These are phyloP conservation scores for Allolobophora icterica DNA, from an alignment of 2,888 invertebrate species.

Conservation along the genomic window DNA sequence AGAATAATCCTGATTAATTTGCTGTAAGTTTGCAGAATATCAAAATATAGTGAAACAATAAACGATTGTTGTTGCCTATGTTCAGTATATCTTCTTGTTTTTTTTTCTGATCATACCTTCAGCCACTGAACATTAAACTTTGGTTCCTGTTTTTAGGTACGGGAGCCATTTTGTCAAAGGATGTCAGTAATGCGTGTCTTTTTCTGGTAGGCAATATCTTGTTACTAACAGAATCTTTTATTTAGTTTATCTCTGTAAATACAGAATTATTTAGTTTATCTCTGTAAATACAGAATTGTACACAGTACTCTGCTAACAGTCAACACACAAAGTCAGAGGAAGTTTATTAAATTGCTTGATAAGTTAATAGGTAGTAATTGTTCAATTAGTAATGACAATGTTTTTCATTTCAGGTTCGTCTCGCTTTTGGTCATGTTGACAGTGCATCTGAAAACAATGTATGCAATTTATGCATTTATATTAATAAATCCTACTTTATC, in stretches of 20 bases:
- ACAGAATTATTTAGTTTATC: not conserved
- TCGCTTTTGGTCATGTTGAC: not conserved
- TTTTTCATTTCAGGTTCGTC: slow-evolving; percentile 17
- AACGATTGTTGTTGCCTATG: not conserved
- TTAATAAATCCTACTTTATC: not conserved
- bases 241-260: not conserved
- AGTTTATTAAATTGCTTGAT: not conserved
- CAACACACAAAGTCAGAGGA: not conserved
- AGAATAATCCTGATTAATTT: not conserved
- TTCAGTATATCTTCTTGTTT: not conserved
- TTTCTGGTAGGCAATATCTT: not conserved
- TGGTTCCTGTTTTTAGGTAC: not conserved
- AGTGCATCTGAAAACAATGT: not conserved
- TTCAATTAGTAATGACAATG: not conserved
- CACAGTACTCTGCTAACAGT: too few species aligned
- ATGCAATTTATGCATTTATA: not conserved
- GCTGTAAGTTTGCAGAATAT: not conserved
- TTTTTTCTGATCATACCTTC: not conserved
- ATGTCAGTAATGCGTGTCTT: not conserved
- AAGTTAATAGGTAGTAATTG: not conserved
- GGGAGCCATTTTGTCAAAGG: not conserved
- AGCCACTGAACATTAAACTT: not conserved
- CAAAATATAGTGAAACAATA: not conserved
- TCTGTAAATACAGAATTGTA: not conserved
- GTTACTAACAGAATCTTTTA: not conserved